Conservation (phyloP, 2,888 invertebrate genomes). For the Leucoma salicis region DNA sequence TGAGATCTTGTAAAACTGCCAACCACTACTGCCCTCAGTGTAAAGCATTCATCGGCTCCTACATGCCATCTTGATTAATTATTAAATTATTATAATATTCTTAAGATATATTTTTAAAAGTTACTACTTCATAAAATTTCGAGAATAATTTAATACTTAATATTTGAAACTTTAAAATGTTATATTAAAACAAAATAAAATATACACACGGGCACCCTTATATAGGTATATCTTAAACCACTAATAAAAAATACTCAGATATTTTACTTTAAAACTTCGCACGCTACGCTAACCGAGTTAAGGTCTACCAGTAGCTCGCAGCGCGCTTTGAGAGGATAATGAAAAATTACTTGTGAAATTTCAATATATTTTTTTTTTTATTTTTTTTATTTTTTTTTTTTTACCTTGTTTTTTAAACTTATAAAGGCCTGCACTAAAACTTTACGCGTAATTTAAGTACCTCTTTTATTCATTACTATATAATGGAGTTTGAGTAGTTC, state of each 20-base stretch:
- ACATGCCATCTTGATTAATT: conserved; percentile 58
- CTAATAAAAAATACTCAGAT: neutral
- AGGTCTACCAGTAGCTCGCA: no score
- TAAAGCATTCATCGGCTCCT: conserved; percentile 67
- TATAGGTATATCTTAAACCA: neutral
- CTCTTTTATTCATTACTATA: no score
- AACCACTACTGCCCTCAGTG: conserved; percentile 78
- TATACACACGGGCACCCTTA: neutral
- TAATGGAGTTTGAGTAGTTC: no score
- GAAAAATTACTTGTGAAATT: no score
- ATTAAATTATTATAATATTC: neutral
- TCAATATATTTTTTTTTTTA: no score
- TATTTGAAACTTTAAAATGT: neutral
- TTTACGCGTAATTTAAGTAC: no score
- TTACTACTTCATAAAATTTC: neutral
- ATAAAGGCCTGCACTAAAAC: no score
- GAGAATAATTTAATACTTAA: neutral
- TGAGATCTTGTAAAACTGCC: conserved; percentile 79
- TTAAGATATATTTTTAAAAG: neutral
- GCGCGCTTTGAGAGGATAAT: no score
- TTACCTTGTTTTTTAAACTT: no score
- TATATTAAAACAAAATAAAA: neutral
- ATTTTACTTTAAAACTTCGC: neutral
- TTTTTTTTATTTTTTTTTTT: no score
- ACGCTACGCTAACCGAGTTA: no score